Conservation (phyloP, 2,113 vertebrate species). For the Sebastes fasciatus region DNA sequence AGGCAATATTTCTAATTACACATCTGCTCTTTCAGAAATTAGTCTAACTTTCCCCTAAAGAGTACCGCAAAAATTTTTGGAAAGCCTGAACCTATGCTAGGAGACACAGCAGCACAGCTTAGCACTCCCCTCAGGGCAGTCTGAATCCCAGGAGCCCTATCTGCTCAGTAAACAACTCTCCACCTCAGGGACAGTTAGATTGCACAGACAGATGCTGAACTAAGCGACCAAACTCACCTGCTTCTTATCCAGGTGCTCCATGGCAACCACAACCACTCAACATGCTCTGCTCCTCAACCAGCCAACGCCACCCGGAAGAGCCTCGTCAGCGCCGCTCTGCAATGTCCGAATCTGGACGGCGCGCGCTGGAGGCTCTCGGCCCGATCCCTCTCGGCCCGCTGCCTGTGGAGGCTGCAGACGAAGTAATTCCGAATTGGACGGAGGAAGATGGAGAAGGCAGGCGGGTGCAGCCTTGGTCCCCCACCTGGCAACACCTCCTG, state of each 20-base stretch:
- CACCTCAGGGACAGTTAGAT: slow-evolving; percentile 14
- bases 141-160: not conserved
- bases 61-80: not conserved
- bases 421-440: not conserved
- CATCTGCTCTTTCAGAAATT: not conserved
- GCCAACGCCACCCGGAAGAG: slow-evolving; percentile 52
- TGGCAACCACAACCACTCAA: slow-evolving; percentile 80
- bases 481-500: slow-evolving; percentile 56
- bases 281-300: slow-evolving; percentile 88
- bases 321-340: slow-evolving; percentile 21
- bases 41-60: not conserved
- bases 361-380: not conserved
- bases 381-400: not conserved
- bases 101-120: not conserved
- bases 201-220: slow-evolving; percentile 3
- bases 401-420: slow-evolving; percentile 7
- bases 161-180: slow-evolving; percentile 41
- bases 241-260: slow-evolving; percentile 92
- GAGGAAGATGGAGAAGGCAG: slow-evolving; percentile 42
- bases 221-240: slow-evolving; percentile 81
- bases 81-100: not conserved
- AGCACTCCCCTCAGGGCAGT: not conserved
- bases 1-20: not conserved
- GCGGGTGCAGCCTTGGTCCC: slow-evolving; percentile 46
- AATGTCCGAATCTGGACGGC: slow-evolving; percentile 1